These are phyloP conservation scores for Rhorus exstirpatorius DNA, from an alignment of 2,888 invertebrate genomes.

Conservation along the genomic window DNA sequence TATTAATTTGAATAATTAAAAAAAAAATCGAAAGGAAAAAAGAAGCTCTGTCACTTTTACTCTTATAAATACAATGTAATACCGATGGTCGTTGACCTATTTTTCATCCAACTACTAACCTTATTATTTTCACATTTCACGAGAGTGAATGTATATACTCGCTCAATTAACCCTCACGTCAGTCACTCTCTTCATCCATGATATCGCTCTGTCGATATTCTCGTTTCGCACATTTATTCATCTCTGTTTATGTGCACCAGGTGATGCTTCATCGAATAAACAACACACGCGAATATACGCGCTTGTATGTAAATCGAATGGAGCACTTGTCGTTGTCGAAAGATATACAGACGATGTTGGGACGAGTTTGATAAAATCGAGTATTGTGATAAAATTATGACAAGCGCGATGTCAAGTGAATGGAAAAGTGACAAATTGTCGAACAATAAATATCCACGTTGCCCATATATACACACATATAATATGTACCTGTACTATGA, in stretches of 20 bases:
- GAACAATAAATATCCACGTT: slow-evolving; percentile 40
- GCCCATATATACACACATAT: too few relatives aligned
- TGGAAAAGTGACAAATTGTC: slow-evolving; percentile 39
- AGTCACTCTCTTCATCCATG: slow-evolving; percentile 26
- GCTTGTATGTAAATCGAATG: not conserved
- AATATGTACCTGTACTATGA: not conserved
- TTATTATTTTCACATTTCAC: slow-evolving; percentile 39
- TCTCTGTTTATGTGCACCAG: not conserved
- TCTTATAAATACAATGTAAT: too few relatives aligned
- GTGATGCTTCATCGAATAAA: slow-evolving; percentile 11
- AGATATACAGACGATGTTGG: slow-evolving; percentile 50
- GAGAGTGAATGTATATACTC: slow-evolving; percentile 7
- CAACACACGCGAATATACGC: not conserved
- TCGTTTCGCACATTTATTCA: slow-evolving; percentile 36
- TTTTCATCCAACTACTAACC: not conserved
- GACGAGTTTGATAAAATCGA: slow-evolving; percentile 11
- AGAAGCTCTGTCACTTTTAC: too few relatives aligned
- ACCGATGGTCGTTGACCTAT: not conserved
- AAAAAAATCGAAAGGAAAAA: too few relatives aligned
- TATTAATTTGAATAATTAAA: too few relatives aligned
- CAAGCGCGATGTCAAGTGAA: slow-evolving; percentile 23
- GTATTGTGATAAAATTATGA: slow-evolving; percentile 52
- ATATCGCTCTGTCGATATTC: slow-evolving; percentile 9
- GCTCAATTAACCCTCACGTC: slow-evolving; percentile 46
- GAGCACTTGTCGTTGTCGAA: slow-evolving; percentile 13